These are phyloP conservation scores for Ceratitis capitata DNA, from an alignment of 1,140 invertebrate genomes.

Conservation along the genomic window DNA sequence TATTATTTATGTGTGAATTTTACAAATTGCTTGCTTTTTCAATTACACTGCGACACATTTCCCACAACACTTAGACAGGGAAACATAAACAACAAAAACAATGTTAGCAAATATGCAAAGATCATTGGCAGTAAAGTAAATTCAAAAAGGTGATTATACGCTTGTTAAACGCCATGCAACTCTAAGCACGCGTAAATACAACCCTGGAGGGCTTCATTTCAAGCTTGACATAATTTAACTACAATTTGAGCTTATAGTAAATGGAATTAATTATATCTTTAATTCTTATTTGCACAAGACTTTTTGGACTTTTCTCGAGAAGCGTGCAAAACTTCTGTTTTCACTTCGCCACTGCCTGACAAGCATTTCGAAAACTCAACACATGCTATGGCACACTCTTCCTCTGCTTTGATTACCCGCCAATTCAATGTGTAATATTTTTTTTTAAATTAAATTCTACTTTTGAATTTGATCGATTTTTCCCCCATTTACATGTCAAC, in stretches of 20 bases:
- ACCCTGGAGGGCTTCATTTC: not conserved
- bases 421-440: no score
- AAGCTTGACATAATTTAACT: no score
- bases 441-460: not conserved
- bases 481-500: not conserved
- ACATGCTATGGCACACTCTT: not conserved
- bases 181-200: not conserved
- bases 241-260: not conserved
- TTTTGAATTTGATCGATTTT: not conserved
- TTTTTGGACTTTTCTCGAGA: not conserved
- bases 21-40: conserved; percentile 26
- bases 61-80: not conserved
- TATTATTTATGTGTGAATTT: conserved; percentile 17
- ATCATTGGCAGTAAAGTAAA: not conserved
- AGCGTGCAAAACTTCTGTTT: not conserved
- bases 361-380: not conserved
- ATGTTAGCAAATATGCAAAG: not conserved
- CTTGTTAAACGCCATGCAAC: not conserved
- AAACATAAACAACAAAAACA: not conserved
- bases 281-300: not conserved
- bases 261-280: not conserved
- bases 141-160: not conserved
- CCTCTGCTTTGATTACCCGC: not conserved
- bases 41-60: not conserved
- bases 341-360: not conserved